Evolutionary conservation across 1,140 invertebrate species (phyloP), one percentile per base, ranked within the genome.

Genomic region (Meloidogyne exigua): DNA sequence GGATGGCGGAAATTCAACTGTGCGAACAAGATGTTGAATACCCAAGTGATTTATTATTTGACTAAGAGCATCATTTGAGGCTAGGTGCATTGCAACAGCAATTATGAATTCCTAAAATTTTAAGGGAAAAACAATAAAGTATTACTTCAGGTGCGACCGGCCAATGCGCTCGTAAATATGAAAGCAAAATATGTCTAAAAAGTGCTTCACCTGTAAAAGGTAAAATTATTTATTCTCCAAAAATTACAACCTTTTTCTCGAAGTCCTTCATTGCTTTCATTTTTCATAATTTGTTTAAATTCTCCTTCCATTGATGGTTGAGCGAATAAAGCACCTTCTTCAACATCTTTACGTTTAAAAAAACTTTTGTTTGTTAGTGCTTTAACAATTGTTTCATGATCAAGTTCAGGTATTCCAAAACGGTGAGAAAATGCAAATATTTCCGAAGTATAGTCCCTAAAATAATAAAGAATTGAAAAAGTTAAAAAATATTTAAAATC

Each of bases 371-470:
- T 81, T 36, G 81, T 82, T 9, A 82, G 64, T n/a, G 81, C 69
- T 44, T 75, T 36, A 0, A 83, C 74, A 39, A 82, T 66, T 11
- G 49, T 11, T 13, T 81, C 39, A 13, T 64, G 26, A 49, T 75
- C 49, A n/a, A 83, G 32, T 18, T 83, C 73, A 7, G 74, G 72
- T 2, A 69, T 68, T 28, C 72, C 57, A 32, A 83, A 18, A 23
- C 81, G 78, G 74, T 83, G 78, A 13, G 64, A 68, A n/a, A 82
- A 73, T 9, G 81, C 81, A 25, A 64, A 76, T 26, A 82, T 72
- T 65, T 82, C 81, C 39, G 81, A 75, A 1, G 77, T 44, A 62
- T 83, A 82, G 36, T 80, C 69, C 81, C 81, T 82, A 73, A 77
- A 25, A 13, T 13, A 23, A 21, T 39, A 13, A 28, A n/a, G 25